Percentiles rank a stretch among this genome's conserved stretches.
phyloP scores from a whole-genome alignment of 1,140 invertebrate species.

The Drosophila novamexicana region DNA sequence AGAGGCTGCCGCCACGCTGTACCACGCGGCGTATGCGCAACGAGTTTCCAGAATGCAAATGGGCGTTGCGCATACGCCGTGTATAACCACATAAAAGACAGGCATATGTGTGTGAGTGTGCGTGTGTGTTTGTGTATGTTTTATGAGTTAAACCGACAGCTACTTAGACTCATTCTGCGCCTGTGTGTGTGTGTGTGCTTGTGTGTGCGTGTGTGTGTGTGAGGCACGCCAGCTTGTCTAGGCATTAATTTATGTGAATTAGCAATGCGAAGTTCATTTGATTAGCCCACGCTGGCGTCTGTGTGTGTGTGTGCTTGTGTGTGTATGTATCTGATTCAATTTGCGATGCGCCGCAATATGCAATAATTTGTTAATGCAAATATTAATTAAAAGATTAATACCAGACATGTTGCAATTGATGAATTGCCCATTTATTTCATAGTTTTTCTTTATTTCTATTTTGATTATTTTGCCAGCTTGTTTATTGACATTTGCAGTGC shows the following conservation, averaged over 20 bases:
- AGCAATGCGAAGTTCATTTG: slow-evolving; percentile 79
- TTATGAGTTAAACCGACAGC: slow-evolving; percentile 17
- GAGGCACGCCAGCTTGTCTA: slow-evolving; percentile 49
- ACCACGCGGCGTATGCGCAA: slow-evolving; percentile 80
- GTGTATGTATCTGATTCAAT: slow-evolving; percentile 7
- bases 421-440: slow-evolving; percentile 57
- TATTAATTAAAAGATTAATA: slow-evolving; percentile 81
- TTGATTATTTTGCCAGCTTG: not conserved
- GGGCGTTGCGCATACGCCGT: slow-evolving; percentile 83
- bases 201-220: slow-evolving; percentile 21
- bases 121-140: slow-evolving; percentile 2
- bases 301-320: not conserved
- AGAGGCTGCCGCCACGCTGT: slow-evolving; percentile 53
- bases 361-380: slow-evolving; percentile 77
- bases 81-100: slow-evolving; percentile 9
- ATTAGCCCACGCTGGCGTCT: slow-evolving; percentile 62
- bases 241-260: slow-evolving; percentile 78
- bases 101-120: not conserved
- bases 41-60: slow-evolving; percentile 79
- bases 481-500: slow-evolving; percentile 73
- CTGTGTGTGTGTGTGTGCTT: not conserved
- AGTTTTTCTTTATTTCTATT: slow-evolving; percentile 1
- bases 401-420: slow-evolving; percentile 70
- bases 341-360: slow-evolving; percentile 45
- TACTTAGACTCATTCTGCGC: slow-evolving; percentile 10